Base-by-base conservation (phyloP, 2,113 vertebrate genomes). In the Scomber scombrus region DNA sequence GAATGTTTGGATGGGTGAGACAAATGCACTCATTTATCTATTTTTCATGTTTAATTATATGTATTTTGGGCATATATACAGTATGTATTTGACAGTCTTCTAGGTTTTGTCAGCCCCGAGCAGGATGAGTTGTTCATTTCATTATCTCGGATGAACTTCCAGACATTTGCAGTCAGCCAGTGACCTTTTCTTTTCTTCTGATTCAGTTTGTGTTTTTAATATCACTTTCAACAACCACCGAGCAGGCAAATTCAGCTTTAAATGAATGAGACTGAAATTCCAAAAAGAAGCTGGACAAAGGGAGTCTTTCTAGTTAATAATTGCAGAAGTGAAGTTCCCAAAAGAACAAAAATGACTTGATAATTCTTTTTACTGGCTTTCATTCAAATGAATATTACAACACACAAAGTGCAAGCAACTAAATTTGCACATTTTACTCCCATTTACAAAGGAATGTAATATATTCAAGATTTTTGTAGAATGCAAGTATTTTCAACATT, bases 171-270 rank as follows among this genome's bases (percentile, higher is more conserved):
- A 71, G 56, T 72, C 65, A 82, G 75, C 29, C 50, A 46, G 40
- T 89, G 78, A 87, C 85, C 34, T 40, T 40, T 40, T 40, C 84
- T 89, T 82, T 85, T 46, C 71, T 49, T 60, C 18, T 62, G 66
- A 61, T 68, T 78, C 70, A 19, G 43, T 26, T 1, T 11, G 70
- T 40, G 16, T 34, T 19, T 29, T 7, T 40, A 7, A 10, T 9
- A 9, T 40, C 34, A 40, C 34, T 40, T 40, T 40, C 34, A 40
- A 9, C 1, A 2, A 40, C 7, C 23, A 40, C 34, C 7, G 1
- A 40, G 7, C 34, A 40, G 34, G 9, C 34, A 40, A 40, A 9
- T 40, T 9, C 34, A 40, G 34, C 9, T 40, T 7, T 40, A 7
- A 9, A 7, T 34, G 34, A 9, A 9, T 40, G 34, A 29, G 11